Evolutionary conservation across 2,113 vertebrate species (phyloP), one percentile per base, ranked within the genome.

Genomic region (Hippocampus guttulatus): DNA sequence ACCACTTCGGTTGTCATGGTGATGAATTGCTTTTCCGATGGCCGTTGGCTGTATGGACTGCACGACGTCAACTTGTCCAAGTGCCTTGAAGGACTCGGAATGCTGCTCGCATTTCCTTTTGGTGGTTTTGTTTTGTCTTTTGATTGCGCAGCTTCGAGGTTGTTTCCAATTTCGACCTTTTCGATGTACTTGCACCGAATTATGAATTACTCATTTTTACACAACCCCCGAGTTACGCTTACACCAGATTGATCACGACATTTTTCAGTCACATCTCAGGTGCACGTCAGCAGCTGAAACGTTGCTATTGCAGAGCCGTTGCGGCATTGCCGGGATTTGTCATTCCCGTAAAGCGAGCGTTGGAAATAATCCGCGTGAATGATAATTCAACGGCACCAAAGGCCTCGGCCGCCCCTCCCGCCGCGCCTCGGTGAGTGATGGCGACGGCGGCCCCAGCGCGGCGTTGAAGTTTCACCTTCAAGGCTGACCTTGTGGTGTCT

Each of bases 1-100:
- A 89, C 85, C 77, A 78, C 80, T 57, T 85, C 86, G 84, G 85
- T 86, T 89, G 85, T 89, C 89, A 89, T 70, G 60, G 57, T 87
- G 90, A 90, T 90, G 87, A 85, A 90, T 90, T 85, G 77, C 52
- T 55, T 55, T 55, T 23, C 52, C 52, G n/a, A 23, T 52, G 20
- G 49, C 49, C 7, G 49, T 52, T 20, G 49, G 49, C 49, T 2
- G 18, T 0, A 8, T 8, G 20, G 20, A 23, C 8, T n/a, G 52
- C 52, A 0, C 7, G 18, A 18, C 18, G 18, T 21, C 49, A n/a
- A 55, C n/a, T 21, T n/a, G 52, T 23, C 52, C 52, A 7, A 55
- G 21, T 55, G 20, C 21, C 20, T 23, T 3, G 2, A 11, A 23
- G 52, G 52, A 1, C 21, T 55, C 8, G 9, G 2, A 11, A 11